Percentiles rank a stretch among this genome's conserved stretches.
phyloP scores from a whole-genome alignment of 2,888 invertebrate genomes.

The Cryptus viduatorius region DNA sequence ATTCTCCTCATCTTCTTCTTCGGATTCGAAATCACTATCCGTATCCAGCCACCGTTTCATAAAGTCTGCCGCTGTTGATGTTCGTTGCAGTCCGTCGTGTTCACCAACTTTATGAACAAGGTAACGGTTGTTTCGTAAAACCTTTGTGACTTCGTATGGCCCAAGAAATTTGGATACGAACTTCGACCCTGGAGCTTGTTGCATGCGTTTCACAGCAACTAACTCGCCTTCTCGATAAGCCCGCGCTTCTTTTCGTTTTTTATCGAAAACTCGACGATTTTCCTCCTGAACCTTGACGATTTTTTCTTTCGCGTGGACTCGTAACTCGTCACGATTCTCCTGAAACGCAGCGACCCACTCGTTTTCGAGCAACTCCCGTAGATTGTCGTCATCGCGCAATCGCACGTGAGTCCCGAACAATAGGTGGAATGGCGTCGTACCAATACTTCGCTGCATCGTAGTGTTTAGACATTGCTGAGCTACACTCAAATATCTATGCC shows the following conservation, averaged over 20 bases:
- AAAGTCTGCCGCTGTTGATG: conserved; percentile 48
- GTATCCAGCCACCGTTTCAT: conserved; percentile 49
- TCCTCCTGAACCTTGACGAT: conserved; percentile 64
- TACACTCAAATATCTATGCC: conserved; percentile 30
- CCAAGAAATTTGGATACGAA: conserved; percentile 20
- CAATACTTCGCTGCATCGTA: conserved; percentile 39
- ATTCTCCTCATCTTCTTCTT: neutral
- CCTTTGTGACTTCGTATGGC: conserved; percentile 31
- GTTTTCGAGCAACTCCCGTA: conserved; percentile 67
- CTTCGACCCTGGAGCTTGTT: conserved; percentile 27
- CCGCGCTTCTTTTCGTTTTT: conserved; percentile 7
- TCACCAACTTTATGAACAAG: conserved; percentile 46
- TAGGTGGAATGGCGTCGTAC: conserved; percentile 46
- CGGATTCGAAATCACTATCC: neutral
- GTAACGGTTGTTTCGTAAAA: conserved; percentile 50
- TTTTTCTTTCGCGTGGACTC: conserved; percentile 54
- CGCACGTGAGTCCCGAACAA: conserved; percentile 36
- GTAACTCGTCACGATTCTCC: conserved; percentile 54
- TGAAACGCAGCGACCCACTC: conserved; percentile 58
- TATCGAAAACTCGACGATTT: conserved; percentile 18
- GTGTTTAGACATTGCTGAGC: conserved; percentile 48
- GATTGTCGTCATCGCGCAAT: conserved; percentile 46
- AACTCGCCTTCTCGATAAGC: conserved; percentile 8
- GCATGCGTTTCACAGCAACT: conserved; percentile 36
- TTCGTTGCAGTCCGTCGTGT: conserved; percentile 47